phyloP scores from a whole-genome alignment of 2,113 vertebrate genomes.

The Xenus cinereus region DNA sequence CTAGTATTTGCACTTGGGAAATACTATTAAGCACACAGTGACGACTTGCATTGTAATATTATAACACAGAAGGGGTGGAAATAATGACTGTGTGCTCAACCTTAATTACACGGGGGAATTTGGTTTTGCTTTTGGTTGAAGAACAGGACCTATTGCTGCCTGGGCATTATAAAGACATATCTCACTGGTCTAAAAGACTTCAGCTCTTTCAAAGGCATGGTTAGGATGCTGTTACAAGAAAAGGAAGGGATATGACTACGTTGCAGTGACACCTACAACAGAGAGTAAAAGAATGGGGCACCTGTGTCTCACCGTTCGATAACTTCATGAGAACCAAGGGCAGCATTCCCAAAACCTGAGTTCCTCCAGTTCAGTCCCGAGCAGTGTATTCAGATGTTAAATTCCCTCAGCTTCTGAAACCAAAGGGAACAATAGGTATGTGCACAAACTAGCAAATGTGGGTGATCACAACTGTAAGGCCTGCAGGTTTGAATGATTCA shows the following conservation, averaged over 20 bases:
- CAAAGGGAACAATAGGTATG: background rate
- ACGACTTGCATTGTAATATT: conserved; percentile 47
- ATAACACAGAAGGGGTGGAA: conserved; percentile 22
- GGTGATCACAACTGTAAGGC: background rate
- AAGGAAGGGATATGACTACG: background rate
- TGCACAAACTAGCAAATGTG: background rate
- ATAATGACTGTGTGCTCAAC: conserved; percentile 52
- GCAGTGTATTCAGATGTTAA: background rate
- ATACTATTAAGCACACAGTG: conserved; percentile 53
- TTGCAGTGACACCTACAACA: background rate
- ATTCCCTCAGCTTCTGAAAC: conserved; percentile 8
- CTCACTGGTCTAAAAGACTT: background rate
- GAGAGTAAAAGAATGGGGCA: background rate
- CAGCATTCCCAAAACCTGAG: background rate
- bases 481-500: background rate
- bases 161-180: background rate
- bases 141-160: background rate
- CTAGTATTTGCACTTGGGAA: conserved; percentile 29
- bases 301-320: background rate
- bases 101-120: conserved; percentile 39
- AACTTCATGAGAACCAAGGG: background rate
- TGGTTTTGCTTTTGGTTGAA: background rate
- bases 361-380: background rate
- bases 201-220: background rate
- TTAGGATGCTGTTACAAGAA: background rate